Percentiles rank a stretch among this genome's conserved stretches.
phyloP scores from a whole-genome alignment of 2,888 invertebrate genomes.

The Dioctria rufipes region DNA sequence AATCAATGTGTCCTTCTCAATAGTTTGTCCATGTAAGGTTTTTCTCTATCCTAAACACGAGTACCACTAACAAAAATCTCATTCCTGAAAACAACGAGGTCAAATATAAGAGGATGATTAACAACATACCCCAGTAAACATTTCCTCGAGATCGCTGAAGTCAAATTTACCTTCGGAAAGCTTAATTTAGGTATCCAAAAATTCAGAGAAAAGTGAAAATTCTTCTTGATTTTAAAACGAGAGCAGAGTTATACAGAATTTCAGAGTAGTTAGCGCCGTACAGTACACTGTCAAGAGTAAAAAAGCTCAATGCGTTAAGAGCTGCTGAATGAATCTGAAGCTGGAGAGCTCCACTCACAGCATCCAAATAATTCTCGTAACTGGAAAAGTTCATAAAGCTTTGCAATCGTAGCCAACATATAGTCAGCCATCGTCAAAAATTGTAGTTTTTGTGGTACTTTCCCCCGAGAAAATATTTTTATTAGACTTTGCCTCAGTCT shows the following conservation, averaged over 20 bases:
- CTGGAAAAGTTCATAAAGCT: conserved; percentile 42
- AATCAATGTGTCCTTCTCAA: conserved; percentile 29
- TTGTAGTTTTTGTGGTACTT: conserved; percentile 53
- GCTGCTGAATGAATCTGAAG: not conserved
- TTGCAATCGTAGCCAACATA: conserved; percentile 23
- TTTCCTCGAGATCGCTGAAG: conserved; percentile 22
- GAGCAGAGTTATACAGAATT: not conserved
- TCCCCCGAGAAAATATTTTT: conserved; percentile 53
- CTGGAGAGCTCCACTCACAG: not conserved
- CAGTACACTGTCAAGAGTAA: not conserved
- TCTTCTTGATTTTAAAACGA: not conserved
- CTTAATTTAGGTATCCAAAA: not conserved
- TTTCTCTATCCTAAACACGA: not conserved
- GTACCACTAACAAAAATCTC: conserved; percentile 19
- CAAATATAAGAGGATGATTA: conserved; percentile 50
- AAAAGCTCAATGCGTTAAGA: conserved; percentile 1
- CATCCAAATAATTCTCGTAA: conserved; percentile 17
- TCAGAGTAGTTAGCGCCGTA: not conserved
- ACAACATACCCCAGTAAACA: conserved; percentile 21
- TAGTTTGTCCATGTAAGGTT: not conserved
- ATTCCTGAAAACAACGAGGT: conserved; percentile 37
- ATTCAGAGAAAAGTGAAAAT: conserved; percentile 24
- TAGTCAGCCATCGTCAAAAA: conserved; percentile 53
- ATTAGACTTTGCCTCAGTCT: conserved; percentile 54
- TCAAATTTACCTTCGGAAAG: conserved; percentile 12